phyloP scores from a whole-genome alignment of 1,140 invertebrate species.

The Trinorchestia longiramus region DNA sequence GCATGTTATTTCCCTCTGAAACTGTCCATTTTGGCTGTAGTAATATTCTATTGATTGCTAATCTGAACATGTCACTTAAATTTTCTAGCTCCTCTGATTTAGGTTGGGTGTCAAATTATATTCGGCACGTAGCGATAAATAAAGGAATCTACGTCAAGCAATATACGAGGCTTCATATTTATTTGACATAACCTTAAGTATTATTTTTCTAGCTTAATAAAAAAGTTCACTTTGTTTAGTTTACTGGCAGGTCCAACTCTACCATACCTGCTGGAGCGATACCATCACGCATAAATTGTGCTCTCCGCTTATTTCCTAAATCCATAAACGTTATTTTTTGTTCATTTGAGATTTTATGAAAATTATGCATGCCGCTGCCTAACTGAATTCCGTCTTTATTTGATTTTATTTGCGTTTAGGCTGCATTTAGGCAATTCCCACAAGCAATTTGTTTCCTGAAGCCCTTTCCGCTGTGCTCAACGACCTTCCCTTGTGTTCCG shows the following conservation, averaged over 20 bases:
- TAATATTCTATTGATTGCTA: not conserved
- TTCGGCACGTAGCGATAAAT: not conserved
- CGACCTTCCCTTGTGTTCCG: constrained; percentile 3
- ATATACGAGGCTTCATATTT: not conserved
- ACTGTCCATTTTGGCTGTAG: not conserved
- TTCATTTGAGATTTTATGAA: not conserved
- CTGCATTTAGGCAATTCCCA: not conserved
- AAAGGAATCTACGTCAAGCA: not conserved
- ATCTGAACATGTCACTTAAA: not conserved
- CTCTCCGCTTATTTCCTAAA: not conserved
- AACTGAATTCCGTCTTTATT: not conserved
- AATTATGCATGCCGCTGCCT: not conserved
- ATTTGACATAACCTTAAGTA: not conserved
- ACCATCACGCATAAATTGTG: not conserved
- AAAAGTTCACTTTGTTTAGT: too few species aligned
- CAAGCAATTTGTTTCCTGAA: not conserved
- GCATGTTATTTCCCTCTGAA: not conserved
- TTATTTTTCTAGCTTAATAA: not conserved
- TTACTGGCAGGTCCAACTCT: too few species aligned
- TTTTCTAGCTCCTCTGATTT: not conserved
- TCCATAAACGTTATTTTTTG: not conserved
- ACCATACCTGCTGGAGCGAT: not conserved
- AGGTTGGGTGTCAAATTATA: not conserved
- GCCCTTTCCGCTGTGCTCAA: not conserved
- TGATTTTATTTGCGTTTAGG: not conserved